Percentiles rank a stretch among this genome's conserved stretches.
Evolutionary conservation across 2,113 vertebrate genomes (phyloP).

Genomic region (Sinocyclocheilus rhinocerous): DNA sequence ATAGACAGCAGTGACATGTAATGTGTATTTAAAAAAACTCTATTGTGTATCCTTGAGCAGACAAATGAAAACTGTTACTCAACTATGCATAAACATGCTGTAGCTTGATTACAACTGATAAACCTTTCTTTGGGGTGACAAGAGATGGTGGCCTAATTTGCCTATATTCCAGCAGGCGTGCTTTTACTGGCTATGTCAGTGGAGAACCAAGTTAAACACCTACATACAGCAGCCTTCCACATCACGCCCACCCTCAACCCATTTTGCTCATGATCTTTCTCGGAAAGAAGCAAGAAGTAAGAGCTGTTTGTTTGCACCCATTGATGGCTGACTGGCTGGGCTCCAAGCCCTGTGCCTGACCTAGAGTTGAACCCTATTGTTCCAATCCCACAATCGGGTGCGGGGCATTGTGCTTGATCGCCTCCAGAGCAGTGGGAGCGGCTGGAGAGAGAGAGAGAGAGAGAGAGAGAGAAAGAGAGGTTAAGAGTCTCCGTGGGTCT

Average conservation of each 20-base stretch:
- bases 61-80: not conserved
- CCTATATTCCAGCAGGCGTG: not conserved
- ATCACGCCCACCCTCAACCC: slow-evolving; percentile 22
- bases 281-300: slow-evolving; percentile 48
- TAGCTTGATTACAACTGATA: not conserved
- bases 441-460: slow-evolving; percentile 39
- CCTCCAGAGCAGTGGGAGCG: slow-evolving; percentile 73
- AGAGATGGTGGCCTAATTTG: not conserved
- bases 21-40: not conserved
- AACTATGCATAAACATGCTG: not conserved
- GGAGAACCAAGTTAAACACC: slow-evolving; percentile 39
- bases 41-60: not conserved
- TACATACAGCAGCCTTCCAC: slow-evolving; percentile 26
- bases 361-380: slow-evolving; percentile 90
- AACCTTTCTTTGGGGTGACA: not conserved
- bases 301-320: slow-evolving; percentile 77
- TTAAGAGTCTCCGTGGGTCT: slow-evolving; percentile 52
- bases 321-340: slow-evolving; percentile 85
- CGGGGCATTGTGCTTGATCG: slow-evolving; percentile 83
- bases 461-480: slow-evolving; percentile 45
- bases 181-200: slow-evolving; percentile 1
- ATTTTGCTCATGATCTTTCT: slow-evolving; percentile 39
- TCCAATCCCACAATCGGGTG: slow-evolving; percentile 84
- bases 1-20: not conserved
- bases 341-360: slow-evolving; percentile 87